A percentile compares a stretch with the other conserved stretches of the same genome.
Evolutionary conservation across 2,888 invertebrate genomes (phyloP).

Genomic region (Rutpela maculata): DNA sequence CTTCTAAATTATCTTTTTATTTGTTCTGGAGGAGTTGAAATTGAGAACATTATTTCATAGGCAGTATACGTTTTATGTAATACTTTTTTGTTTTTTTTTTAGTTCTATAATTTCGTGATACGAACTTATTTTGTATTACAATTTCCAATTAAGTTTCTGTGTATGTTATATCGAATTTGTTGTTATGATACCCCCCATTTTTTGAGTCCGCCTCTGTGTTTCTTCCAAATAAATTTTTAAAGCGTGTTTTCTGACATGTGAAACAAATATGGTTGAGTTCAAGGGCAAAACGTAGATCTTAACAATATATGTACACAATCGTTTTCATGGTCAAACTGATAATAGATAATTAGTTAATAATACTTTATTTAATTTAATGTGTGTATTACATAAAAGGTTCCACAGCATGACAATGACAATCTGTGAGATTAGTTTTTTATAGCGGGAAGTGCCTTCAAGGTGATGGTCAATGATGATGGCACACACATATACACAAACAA

Average conservation of each 20-base stretch:
- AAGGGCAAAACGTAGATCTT: conserved; percentile 61
- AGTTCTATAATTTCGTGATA: too few relatives aligned
- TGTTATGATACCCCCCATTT: not conserved
- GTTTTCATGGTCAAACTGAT: conserved; percentile 71
- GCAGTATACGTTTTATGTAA: too few relatives aligned
- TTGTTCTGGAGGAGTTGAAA: too few relatives aligned
- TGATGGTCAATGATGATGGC: conserved; percentile 55
- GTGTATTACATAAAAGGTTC: conserved; percentile 42
- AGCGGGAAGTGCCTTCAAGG: conserved; percentile 60
- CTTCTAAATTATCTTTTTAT: too few relatives aligned
- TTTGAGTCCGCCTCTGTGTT: conserved; percentile 29
- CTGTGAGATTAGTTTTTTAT: conserved; percentile 43
- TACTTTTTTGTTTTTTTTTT: too few relatives aligned
- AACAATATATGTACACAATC: conserved; percentile 61
- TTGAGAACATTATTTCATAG: too few relatives aligned
- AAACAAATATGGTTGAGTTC: conserved; percentile 54
- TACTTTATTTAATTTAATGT: conserved; percentile 52
- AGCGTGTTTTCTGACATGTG: conserved; percentile 39
- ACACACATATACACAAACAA: conserved; percentile 45
- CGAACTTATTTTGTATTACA: not conserved
- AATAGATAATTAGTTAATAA: conserved; percentile 71
- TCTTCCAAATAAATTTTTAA: conserved; percentile 28
- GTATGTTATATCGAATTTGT: not conserved
- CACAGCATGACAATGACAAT: conserved; percentile 42
- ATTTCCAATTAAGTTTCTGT: not conserved